Percentiles rank a stretch among this genome's conserved stretches.
These are phyloP conservation scores for Sarcophaga rosellei DNA, from an alignment of 2,888 invertebrate species.

Conservation along the genomic window DNA sequence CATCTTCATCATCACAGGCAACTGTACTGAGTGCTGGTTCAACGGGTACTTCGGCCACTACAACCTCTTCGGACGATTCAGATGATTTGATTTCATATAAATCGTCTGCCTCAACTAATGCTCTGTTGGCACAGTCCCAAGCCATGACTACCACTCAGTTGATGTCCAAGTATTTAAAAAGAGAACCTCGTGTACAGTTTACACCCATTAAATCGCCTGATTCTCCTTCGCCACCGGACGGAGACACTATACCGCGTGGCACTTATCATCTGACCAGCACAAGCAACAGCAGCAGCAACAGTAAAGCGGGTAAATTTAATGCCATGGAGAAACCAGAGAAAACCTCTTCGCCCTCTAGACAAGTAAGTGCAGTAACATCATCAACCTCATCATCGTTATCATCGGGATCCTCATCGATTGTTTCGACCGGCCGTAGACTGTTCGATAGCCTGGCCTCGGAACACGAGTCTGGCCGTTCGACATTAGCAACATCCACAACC, in stretches of 20 bases:
- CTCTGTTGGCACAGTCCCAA: constrained; percentile 79
- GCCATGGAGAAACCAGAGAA: constrained; percentile 70
- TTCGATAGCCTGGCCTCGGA: constrained; percentile 78
- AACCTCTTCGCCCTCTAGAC: constrained; percentile 77
- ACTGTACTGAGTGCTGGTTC: constrained; percentile 79
- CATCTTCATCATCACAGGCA: constrained; percentile 79
- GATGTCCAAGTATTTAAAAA: constrained; percentile 80
- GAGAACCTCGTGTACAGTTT: constrained; percentile 80
- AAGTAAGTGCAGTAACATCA: constrained; percentile 72
- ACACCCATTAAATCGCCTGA: constrained; percentile 79
- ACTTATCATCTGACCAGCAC: constrained; percentile 76
- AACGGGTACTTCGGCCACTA: constrained; percentile 78
- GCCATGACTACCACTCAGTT: constrained; percentile 80
- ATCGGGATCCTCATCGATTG: constrained; percentile 74
- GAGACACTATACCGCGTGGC: constrained; percentile 76
- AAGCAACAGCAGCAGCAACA: constrained; percentile 64
- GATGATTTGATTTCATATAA: constrained; percentile 80
- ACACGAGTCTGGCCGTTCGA: constrained; percentile 70
- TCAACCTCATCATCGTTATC: constrained; percentile 70
- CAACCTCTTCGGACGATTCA: constrained; percentile 79
- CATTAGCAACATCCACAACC: constrained; percentile 70
- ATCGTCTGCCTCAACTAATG: constrained; percentile 79
- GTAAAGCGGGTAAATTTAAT: constrained; percentile 67
- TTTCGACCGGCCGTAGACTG: constrained; percentile 77
- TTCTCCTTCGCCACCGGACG: constrained; percentile 79